phyloP scores from a whole-genome alignment of 2,113 vertebrate genomes.

The Tonatia bakeri region DNA sequence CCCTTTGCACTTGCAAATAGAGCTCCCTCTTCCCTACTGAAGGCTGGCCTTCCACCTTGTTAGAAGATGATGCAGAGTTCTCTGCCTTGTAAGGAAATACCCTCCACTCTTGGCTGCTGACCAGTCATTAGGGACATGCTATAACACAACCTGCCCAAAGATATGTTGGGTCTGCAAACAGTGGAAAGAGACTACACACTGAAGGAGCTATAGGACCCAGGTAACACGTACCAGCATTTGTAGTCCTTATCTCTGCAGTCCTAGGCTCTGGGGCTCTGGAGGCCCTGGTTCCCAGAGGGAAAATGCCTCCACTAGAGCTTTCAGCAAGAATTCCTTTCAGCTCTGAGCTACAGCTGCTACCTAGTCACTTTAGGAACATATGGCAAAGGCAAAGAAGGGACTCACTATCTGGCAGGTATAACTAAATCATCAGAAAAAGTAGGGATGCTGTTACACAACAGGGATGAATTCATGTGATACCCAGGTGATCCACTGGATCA shows the following conservation, averaged over 20 bases:
- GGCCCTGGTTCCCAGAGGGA: not conserved
- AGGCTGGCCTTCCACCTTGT: not conserved
- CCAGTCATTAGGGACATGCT: not conserved
- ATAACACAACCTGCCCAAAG: not conserved
- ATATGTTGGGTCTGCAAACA: not conserved
- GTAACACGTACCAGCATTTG: too few relatives aligned
- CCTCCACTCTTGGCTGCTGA: not conserved
- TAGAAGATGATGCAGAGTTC: not conserved
- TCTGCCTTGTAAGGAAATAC: not conserved
- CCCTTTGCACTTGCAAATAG: not conserved
- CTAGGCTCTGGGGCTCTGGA: not conserved
- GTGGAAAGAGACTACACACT: not conserved
- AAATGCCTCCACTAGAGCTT: not conserved
- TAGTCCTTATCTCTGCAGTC: not conserved
- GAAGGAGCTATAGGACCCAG: not conserved
- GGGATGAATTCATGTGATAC: not conserved
- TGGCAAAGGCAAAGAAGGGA: not conserved
- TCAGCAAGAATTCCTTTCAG: not conserved
- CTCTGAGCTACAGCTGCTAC: not conserved
- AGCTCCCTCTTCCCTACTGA: not conserved
- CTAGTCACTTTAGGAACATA: not conserved
- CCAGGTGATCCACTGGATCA: not conserved
- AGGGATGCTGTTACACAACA: not conserved
- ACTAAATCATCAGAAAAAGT: not conserved
- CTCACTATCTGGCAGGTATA: not conserved